Conservation (phyloP, 2,797 vertebrate species). For the Enteromius fasciolatus region DNA sequence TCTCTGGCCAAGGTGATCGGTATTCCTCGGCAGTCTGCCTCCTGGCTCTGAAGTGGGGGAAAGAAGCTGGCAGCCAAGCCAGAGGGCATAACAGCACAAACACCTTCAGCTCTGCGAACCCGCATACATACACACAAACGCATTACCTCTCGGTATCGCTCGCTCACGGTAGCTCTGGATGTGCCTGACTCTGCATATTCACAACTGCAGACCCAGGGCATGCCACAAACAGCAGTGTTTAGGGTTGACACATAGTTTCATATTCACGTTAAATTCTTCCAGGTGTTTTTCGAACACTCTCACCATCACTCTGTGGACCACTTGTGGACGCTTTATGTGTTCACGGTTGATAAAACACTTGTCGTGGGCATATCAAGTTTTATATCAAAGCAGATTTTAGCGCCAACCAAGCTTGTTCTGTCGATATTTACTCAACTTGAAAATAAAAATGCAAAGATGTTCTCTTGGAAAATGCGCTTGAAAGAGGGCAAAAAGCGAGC, state of each 20-base stretch:
- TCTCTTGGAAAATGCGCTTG: background rate
- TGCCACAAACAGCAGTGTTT: background rate
- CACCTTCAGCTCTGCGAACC: constrained; percentile 86
- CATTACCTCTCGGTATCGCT: constrained; percentile 59
- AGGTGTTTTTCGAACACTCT: background rate
- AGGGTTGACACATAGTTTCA: background rate
- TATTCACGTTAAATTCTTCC: background rate
- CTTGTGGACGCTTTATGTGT: background rate
- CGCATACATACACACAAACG: constrained; percentile 30
- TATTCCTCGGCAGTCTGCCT: constrained; percentile 99
- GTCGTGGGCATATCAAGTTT: background rate
- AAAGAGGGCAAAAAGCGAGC: background rate
- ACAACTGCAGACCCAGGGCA: background rate
- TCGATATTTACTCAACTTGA: constrained; percentile 35
- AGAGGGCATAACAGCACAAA: constrained; percentile 99
- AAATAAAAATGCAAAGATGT: constrained; percentile 49
- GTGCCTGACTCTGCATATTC: constrained; percentile 36
- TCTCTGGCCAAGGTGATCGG: constrained; percentile 99
- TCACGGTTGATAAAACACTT: background rate
- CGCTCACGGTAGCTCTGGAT: constrained; percentile 24
- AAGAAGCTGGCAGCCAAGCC: constrained; percentile 99
- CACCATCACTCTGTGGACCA: background rate
- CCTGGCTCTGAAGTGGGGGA: constrained; percentile 99
- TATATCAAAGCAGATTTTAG: background rate
- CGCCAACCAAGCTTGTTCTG: constrained; percentile 20